These are phyloP conservation scores for Trichonephila clavipes DNA, from an alignment of 1,140 invertebrate genomes.

Conservation along the genomic window DNA sequence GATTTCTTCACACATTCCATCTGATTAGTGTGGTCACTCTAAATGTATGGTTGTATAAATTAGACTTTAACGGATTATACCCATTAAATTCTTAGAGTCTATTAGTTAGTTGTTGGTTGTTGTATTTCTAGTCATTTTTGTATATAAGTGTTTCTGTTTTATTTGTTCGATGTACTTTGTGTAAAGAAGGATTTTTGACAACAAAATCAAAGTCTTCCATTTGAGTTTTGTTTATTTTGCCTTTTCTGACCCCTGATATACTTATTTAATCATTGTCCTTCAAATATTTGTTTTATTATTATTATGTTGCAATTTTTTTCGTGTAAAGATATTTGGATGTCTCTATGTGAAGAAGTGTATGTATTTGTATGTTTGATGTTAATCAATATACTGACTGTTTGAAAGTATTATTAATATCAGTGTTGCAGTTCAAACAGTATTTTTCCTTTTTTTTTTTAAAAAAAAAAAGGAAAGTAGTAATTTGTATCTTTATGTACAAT, in stretches of 20 bases:
- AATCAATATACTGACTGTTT: neutral
- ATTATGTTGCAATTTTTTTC: neutral
- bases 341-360: neutral
- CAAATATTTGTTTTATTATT: neutral
- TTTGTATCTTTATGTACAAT: neutral
- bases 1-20: neutral
- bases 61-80: neutral
- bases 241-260: neutral
- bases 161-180: constrained; percentile 56
- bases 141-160: constrained; percentile 70
- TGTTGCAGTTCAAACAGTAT: neutral
- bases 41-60: neutral
- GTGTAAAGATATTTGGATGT: constrained; percentile 1
- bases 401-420: neutral
- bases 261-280: neutral
- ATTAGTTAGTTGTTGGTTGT: neutral
- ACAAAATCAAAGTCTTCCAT: constrained; percentile 77
- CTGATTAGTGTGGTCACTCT: neutral
- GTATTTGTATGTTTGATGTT: constrained; percentile 10
- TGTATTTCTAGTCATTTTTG: constrained; percentile 66
- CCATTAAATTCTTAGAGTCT: too few relatives aligned
- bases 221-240: constrained; percentile 72
- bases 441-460: too few relatives aligned
- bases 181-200: constrained; percentile 59
- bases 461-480: neutral